phyloP scores from a whole-genome alignment of 2,888 invertebrate species.

The Stratiomys singularior region DNA sequence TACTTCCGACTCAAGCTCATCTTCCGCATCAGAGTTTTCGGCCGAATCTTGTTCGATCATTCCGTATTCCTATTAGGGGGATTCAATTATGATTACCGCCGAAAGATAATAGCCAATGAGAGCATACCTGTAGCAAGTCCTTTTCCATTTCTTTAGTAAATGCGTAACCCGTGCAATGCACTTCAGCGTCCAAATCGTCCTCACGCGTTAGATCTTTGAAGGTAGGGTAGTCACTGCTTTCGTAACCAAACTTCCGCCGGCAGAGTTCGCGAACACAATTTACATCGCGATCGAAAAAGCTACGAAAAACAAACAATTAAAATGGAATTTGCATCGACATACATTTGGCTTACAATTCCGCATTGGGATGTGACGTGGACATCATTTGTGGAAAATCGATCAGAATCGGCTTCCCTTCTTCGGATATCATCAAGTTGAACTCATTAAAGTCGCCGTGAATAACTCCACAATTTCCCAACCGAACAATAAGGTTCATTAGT shows the following conservation, averaged over 20 bases:
- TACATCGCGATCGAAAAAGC: slow-evolving; percentile 95
- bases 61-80: slow-evolving; percentile 67
- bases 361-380: slow-evolving; percentile 91
- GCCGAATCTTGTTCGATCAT: slow-evolving; percentile 63
- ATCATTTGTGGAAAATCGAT: slow-evolving; percentile 99
- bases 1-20: slow-evolving; percentile 57
- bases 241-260: slow-evolving; percentile 87
- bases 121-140: slow-evolving; percentile 70
- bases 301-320: slow-evolving; percentile 60
- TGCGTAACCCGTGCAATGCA: slow-evolving; percentile 93
- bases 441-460: slow-evolving; percentile 99
- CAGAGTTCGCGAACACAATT: slow-evolving; percentile 92
- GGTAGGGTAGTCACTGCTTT: slow-evolving; percentile 82
- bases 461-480: slow-evolving; percentile 92
- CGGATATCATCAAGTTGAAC: slow-evolving; percentile 93
- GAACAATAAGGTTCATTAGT: slow-evolving; percentile 91
- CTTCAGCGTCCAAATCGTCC: slow-evolving; percentile 86
- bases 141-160: slow-evolving; percentile 84
- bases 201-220: slow-evolving; percentile 81
- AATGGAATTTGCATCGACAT: neutral
- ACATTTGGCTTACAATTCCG: slow-evolving; percentile 74
- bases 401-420: slow-evolving; percentile 82
- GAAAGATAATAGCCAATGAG: neutral
- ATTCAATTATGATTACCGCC: neutral
- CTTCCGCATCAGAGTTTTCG: slow-evolving; percentile 58